Conservation (phyloP, 2,797 vertebrate genomes). For the Melanogrammus aeglefinus region DNA sequence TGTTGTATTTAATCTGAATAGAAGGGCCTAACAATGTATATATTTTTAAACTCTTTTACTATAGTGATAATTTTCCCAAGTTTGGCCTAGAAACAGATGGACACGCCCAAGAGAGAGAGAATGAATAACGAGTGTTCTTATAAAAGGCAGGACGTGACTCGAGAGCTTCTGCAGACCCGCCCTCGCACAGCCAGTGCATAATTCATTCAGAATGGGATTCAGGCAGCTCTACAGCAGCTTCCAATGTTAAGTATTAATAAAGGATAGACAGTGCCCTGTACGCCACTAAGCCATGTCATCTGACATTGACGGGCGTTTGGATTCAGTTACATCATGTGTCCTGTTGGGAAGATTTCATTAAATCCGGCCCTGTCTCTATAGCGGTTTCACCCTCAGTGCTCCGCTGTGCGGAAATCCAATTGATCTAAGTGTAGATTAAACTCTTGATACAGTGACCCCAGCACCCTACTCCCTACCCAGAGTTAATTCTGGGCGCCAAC, state of each 20-base stretch:
- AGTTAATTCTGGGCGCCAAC: neutral
- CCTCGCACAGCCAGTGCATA: slow-evolving; percentile 37
- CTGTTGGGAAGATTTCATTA: slow-evolving; percentile 34
- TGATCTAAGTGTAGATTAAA: slow-evolving; percentile 32
- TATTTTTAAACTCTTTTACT: neutral
- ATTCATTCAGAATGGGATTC: slow-evolving; percentile 56
- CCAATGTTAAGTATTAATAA: slow-evolving; percentile 56
- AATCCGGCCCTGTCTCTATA: slow-evolving; percentile 15
- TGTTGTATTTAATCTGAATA: neutral
- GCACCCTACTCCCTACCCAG: slow-evolving; percentile 12
- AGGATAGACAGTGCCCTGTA: slow-evolving; percentile 28
- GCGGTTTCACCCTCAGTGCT: slow-evolving; percentile 8
- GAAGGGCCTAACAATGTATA: neutral
- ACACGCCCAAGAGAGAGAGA: neutral
- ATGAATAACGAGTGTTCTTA: slow-evolving; percentile 37
- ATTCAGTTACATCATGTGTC: slow-evolving; percentile 18
- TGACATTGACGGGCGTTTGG: slow-evolving; percentile 9
- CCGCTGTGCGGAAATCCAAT: slow-evolving; percentile 30
- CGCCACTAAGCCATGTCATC: slow-evolving; percentile 18
- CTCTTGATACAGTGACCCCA: slow-evolving; percentile 25
- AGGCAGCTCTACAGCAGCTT: slow-evolving; percentile 38
- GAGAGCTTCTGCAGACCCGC: slow-evolving; percentile 22
- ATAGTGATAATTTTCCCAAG: neutral
- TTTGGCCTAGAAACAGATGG: neutral
- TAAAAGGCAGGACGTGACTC: neutral